A percentile compares a stretch with the other conserved stretches of the same genome.
Conservation (phyloP, 2,797 vertebrate genomes). For the Prionace glauca region DNA sequence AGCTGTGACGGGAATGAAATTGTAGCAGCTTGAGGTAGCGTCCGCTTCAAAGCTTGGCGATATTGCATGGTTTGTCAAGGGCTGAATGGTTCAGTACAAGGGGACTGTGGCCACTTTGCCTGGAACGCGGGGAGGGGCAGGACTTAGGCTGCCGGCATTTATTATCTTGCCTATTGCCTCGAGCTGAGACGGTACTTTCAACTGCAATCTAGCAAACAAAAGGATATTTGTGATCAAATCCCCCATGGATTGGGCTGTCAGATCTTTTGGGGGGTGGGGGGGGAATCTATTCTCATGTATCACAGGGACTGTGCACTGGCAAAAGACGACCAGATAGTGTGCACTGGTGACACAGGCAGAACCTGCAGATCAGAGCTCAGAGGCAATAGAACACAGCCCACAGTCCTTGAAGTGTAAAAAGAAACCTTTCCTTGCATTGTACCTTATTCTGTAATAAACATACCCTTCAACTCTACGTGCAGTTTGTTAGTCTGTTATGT, state of each 20-base stretch:
- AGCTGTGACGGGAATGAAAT: constrained; percentile 53
- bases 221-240: constrained; percentile 41
- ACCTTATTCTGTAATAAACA: too few relatives aligned
- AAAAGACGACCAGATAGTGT: background rate
- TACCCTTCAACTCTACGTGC: background rate
- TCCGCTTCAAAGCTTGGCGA: constrained; percentile 64
- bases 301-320: background rate
- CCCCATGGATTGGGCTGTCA: constrained; percentile 40
- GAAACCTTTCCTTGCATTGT: background rate
- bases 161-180: constrained; percentile 44
- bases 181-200: constrained; percentile 43
- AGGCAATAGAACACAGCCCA: background rate
- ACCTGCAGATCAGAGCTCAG: background rate
- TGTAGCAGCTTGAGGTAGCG: constrained; percentile 60
- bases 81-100: constrained; percentile 57
- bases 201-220: constrained; percentile 42
- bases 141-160: constrained; percentile 42
- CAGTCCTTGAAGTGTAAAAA: background rate
- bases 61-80: constrained; percentile 60
- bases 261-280: background rate
- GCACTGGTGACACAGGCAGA: background rate
- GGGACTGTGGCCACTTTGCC: constrained; percentile 52
- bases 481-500: background rate
- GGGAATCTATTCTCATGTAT: background rate
- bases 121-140: constrained; percentile 51